Evolutionary conservation across 2,113 vertebrate species (phyloP).

Genomic region (Crotalus horridus): DNA sequence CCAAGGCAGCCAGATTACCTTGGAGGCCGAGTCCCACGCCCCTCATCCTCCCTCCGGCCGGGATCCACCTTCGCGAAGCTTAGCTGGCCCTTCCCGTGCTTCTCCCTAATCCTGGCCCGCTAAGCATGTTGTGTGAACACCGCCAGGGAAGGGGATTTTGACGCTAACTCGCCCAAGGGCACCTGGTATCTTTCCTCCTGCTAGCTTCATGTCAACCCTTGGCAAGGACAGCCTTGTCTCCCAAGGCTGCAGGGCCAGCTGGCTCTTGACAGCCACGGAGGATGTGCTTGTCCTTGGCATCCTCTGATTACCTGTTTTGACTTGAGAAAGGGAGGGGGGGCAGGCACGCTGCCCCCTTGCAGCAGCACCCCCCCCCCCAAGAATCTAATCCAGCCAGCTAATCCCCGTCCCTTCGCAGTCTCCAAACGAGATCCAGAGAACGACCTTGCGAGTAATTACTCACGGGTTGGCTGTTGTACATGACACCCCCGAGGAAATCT

Average conservation of each 20-base stretch:
- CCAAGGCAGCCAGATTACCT: not conserved
- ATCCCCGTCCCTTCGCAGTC: not conserved
- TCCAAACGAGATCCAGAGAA: not conserved
- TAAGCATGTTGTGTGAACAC: not conserved
- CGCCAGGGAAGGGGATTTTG: not conserved
- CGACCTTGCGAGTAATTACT: conserved; percentile 62
- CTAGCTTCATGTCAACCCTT: not conserved
- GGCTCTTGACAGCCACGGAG: not conserved
- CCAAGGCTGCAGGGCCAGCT: not conserved
- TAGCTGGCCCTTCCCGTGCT: not conserved
- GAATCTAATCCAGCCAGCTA: conserved; percentile 31
- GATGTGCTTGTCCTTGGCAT: conserved; percentile 38
- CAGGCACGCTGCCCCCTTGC: conserved; percentile 18
- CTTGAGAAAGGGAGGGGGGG: conserved; percentile 25
- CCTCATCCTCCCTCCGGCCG: not conserved
- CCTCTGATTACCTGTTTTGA: conserved; percentile 38
- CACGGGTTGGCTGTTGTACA: conserved; percentile 48
- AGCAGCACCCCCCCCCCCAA: conserved; percentile 22
- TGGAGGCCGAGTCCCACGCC: not conserved
- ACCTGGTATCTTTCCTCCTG: not conserved
- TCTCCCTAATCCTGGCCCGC: not conserved
- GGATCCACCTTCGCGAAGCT: not conserved
- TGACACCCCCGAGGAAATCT: conserved; percentile 50
- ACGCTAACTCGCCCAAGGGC: not conserved
- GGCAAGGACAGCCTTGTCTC: not conserved